Evolutionary conservation across 2,888 invertebrate genomes (phyloP), one percentile per base, ranked within the genome.

Genomic region (Rapana venosa): DNA sequence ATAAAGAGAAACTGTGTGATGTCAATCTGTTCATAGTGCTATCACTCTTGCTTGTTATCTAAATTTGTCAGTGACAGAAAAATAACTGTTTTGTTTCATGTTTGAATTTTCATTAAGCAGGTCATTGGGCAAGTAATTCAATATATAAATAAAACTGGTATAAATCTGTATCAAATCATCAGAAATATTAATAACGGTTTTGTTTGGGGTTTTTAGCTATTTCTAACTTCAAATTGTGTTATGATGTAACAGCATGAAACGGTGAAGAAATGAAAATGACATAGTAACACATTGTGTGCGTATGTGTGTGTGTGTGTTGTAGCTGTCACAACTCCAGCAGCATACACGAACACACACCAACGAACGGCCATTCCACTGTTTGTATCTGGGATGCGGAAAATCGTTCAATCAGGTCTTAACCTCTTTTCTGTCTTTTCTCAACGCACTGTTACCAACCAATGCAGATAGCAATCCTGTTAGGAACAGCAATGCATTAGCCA

Each of bases 291-390:
- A 35, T 74, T 36, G 70, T 87, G 81, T 83, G 36, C 36, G 81
- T 83, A n/a, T 35, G 47, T 83, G 74, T 87, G 47, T 87, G 74
- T 87, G 47, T 87, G 56, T 87, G 92, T 95, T 97, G 90, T 99
- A 99, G 97, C 97, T 99, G 93, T 99, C 99, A 93, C 99, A 99
- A 96, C 97, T 99, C 92, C 99, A 99, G 97, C 99, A 99, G 97
- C 99, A 99, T 97, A 99, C 99, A 96, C 97, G 99, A 95, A 99
- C 99, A 93, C 99, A 99, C 96, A 99, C 99, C 79, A 90, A 90
- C 56, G 91, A 91, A 84, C 90, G 90, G 86, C 91, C 91, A 26
- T 91, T 88, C 90, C 87, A 87, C 70, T 91, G 91, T 81, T 85
- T 79, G 70, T 86, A 89, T 84, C 35, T 79, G 77, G 91, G 91